phyloP scores from a whole-genome alignment of 2,113 vertebrate species.

The sheep (Ovis aries) region ARS-UI_Ramb_v3.0 NC_056057.1:44446001-44446500 shows the following conservation, averaged over 20 bases:
- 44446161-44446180: neutral
- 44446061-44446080: neutral
- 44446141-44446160: neutral
- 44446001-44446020: neutral
- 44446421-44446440: no score
- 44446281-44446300: neutral
- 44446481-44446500: no score
- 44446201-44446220: neutral
- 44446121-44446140: neutral
- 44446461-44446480: no score
- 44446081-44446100: neutral
- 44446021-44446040: neutral
- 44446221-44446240: neutral
- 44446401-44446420: no score
- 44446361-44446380: no score
- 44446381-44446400: no score
- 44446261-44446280: neutral
- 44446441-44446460: no score
- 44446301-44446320: no score
- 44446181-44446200: neutral
- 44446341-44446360: no score
- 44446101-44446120: neutral
- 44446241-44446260: constrained; percentile 1
- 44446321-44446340: no score
- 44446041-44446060: neutral